phyloP scores from a whole-genome alignment of 2,113 vertebrate species.

The Oryzias curvinotus region DNA sequence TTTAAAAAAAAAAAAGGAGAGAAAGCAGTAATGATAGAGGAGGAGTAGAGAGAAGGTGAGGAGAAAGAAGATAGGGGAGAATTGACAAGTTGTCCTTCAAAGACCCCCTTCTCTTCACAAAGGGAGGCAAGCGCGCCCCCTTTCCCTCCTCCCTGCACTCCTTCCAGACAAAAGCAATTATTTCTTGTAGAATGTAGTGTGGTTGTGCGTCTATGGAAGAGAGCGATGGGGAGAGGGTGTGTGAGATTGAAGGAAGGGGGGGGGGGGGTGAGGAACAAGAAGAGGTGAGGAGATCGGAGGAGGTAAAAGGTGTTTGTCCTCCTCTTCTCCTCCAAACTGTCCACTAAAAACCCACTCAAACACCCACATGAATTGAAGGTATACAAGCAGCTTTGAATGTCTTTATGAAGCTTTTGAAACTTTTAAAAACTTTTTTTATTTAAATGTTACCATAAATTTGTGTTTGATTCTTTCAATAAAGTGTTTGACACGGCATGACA shows the following conservation, averaged over 20 bases:
- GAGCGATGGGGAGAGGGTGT: slow-evolving; percentile 75
- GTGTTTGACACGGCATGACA: slow-evolving; percentile 2
- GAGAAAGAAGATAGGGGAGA: slow-evolving; percentile 49
- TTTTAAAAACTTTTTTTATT: no score
- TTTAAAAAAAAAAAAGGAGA: not conserved
- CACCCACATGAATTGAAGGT: not conserved
- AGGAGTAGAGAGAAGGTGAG: slow-evolving; percentile 28
- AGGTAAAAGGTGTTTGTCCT: slow-evolving; percentile 70
- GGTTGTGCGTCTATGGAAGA: slow-evolving; percentile 81
- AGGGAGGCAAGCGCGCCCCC: slow-evolving; percentile 75
- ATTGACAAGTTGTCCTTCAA: slow-evolving; percentile 83
- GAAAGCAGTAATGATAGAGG: slow-evolving; percentile 5
- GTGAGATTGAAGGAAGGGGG: slow-evolving; percentile 82
- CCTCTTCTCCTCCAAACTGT: slow-evolving; percentile 23
- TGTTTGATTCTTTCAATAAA: no score
- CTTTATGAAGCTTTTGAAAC: slow-evolving; percentile 5
- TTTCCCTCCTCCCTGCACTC: slow-evolving; percentile 77
- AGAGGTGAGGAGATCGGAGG: slow-evolving; percentile 44
- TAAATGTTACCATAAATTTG: no score
- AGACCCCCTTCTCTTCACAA: slow-evolving; percentile 77
- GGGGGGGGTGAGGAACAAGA: slow-evolving; percentile 64
- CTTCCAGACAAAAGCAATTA: slow-evolving; percentile 88
- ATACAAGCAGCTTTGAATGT: slow-evolving; percentile 13
- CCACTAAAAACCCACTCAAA: no score
- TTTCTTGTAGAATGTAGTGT: slow-evolving; percentile 86